Evolutionary conservation across 2,888 invertebrate genomes (phyloP), one percentile per base, ranked within the genome.

Genomic region (Drosophila emarginata): DNA sequence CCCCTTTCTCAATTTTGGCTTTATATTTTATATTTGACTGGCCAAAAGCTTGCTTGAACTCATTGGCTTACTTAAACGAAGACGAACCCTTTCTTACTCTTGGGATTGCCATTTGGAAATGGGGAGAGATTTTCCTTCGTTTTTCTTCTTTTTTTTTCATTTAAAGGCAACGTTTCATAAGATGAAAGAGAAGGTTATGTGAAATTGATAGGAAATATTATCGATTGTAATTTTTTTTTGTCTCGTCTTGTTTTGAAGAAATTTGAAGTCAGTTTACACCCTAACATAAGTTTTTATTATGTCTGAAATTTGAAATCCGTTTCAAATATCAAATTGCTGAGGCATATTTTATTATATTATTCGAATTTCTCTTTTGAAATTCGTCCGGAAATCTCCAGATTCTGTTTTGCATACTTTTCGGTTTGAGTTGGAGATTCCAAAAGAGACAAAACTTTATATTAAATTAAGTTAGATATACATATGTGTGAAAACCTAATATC

Each of bases 51-150:
- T 40, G 40, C 40, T 37, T 18, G 36, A 56, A 56, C 37, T 56
- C 56, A 56, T 56, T 56, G 56, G 39, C 56, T 57, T 39, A 39
- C 21, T 39, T 56, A 45, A 3, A 61, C 37, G 53, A 50, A 62
- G 53, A 39, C 52, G 26, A 52, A 64, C 64, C 69, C 69, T 59
- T 69, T 59, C 53, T 53, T 63, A 45, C 21, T 45, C 12, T 53
- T 28, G 50, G 61, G 21, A 45, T 39, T 68, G 68, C 50, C 69
- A 54, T 61, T 65, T 45, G 45, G 11, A 45, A 45, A 45, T 54
- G 65, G 65, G 65, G 54, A 45, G 69, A 68, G 67, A 67, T 67
- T 68, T 67, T 60, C 21, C 61, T 37, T 28, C 28, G 67, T 67
- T 67, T 67, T 67, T 67, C 23, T 61, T 37, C 53, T 69, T 39